Evolutionary conservation across 2,888 invertebrate genomes (phyloP), one percentile per base, ranked within the genome.

Genomic region (Noctuana brunneofusca): DNA sequence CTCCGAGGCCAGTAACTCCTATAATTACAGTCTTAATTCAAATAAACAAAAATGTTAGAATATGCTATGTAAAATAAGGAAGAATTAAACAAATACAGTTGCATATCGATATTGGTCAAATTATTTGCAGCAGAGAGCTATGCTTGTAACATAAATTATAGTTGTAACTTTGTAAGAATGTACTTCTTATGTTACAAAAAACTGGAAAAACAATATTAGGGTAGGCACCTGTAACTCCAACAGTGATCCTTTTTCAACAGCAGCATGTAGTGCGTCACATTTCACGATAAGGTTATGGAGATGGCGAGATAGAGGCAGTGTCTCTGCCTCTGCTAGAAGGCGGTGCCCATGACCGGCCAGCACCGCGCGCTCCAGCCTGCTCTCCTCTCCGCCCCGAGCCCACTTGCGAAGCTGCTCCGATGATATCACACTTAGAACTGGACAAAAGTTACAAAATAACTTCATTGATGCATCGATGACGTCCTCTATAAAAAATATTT

Each of bases 231-330:
- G 93, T 12, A 95, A 88, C 74, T 96, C 94, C 32, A 93, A 81
- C 68, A 96, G 83, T n/a, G 95, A 93, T 2, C 96, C 96, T 60
- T 94, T 93, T 65, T 94, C 93, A 3, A 96, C 96, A 0, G 96
- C 95, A 50, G 94, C 94, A 76, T 97, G 97, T 0, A 96, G 91
- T 46, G 95, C 93, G 54, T 95, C 94, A 65, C 97, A 96, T 83
- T 95, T 96, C 2, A 95, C 95, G 87, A 97, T 93, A 68, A 96
- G 93, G 50, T 92, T 92, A 0, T 95, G 95, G 50, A 89, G 72
- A 66, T 85, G 81, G 53, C 73, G 76, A 0, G 88, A 73, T 20
- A 85, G 73, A 0, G 84, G 80, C 48, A 87, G 67, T 0, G 80
- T 78, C 46, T 84, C 84, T 0, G 87, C 78, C 65, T 83, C 87